Evolutionary conservation across 2,888 invertebrate species (phyloP).

Genomic region (Lepas anatifera): DNA sequence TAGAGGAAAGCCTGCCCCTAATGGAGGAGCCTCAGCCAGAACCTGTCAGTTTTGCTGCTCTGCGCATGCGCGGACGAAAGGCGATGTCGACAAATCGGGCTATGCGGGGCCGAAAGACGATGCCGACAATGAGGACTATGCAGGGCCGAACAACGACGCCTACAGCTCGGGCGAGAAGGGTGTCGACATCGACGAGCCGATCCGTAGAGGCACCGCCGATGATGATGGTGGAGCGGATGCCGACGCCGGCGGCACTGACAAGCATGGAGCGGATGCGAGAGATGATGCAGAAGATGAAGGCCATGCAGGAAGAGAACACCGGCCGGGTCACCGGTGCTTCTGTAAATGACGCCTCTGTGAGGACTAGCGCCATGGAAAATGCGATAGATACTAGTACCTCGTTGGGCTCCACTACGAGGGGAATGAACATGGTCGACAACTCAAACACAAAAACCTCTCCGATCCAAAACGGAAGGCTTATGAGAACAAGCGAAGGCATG

Average conservation of each 20-base stretch:
- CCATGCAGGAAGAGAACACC: no score
- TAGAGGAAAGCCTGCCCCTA: background rate
- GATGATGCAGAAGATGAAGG: conserved; percentile 18
- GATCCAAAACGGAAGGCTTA: no score
- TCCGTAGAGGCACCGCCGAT: background rate
- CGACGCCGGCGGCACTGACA: background rate
- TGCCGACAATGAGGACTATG: no score
- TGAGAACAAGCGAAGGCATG: no score
- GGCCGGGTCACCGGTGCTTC: no score
- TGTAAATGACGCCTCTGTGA: no score
- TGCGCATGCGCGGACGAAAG: background rate
- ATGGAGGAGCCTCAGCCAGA: conserved; percentile 13
- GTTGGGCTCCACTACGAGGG: background rate
- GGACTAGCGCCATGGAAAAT: conserved; percentile 13
- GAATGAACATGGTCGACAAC: no score
- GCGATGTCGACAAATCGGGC: conserved; percentile 13
- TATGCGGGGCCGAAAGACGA: conserved; percentile 6
- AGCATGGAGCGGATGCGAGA: conserved; percentile 15
- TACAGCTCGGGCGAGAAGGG: conserved; percentile 10
- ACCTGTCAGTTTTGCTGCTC: background rate
- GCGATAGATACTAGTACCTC: conserved; percentile 13
- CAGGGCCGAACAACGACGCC: conserved; percentile 14
- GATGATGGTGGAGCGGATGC: conserved; percentile 5
- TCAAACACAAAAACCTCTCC: no score
- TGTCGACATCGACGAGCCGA: conserved; percentile 13